phyloP scores from a whole-genome alignment of 2,113 vertebrate genomes.

The Marmota flaviventris region DNA sequence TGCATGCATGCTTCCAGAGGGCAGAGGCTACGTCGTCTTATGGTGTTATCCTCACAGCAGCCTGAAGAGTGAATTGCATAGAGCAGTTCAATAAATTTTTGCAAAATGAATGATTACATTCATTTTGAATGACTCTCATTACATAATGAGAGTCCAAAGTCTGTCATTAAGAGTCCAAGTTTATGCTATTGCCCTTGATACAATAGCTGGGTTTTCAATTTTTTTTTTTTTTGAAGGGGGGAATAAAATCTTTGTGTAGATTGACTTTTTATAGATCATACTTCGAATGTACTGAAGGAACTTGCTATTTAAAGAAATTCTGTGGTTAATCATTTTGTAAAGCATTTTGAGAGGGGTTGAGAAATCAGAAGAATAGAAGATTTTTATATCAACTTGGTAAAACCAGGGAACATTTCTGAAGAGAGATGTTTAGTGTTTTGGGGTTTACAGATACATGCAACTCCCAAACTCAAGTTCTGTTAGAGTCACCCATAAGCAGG shows the following conservation, averaged over 20 bases:
- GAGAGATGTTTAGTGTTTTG: background rate
- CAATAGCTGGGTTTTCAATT: background rate
- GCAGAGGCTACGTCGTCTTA: background rate
- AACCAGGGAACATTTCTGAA: background rate
- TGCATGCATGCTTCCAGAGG: background rate
- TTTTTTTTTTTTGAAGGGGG: background rate
- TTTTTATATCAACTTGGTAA: background rate
- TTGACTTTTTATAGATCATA: constrained; percentile 51
- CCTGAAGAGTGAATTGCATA: background rate
- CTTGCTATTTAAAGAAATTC: constrained; percentile 59
- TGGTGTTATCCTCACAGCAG: background rate
- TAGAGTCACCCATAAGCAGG: background rate
- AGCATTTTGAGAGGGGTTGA: background rate
- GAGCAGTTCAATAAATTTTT: constrained; percentile 36
- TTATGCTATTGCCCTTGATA: constrained; percentile 64
- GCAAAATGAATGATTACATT: constrained; percentile 4
- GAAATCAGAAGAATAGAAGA: background rate
- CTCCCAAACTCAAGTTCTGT: background rate
- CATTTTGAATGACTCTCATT: background rate
- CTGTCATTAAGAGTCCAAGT: constrained; percentile 51
- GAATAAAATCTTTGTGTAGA: constrained; percentile 52
- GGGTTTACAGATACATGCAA: background rate
- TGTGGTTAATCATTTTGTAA: constrained; percentile 52
- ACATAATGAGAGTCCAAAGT: constrained; percentile 36
- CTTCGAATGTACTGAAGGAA: constrained; percentile 53